A percentile compares a stretch with the other conserved stretches of the same genome.
These are phyloP conservation scores for Megalops cyprinoides DNA, from an alignment of 2,797 vertebrate species.

Conservation along the genomic window DNA sequence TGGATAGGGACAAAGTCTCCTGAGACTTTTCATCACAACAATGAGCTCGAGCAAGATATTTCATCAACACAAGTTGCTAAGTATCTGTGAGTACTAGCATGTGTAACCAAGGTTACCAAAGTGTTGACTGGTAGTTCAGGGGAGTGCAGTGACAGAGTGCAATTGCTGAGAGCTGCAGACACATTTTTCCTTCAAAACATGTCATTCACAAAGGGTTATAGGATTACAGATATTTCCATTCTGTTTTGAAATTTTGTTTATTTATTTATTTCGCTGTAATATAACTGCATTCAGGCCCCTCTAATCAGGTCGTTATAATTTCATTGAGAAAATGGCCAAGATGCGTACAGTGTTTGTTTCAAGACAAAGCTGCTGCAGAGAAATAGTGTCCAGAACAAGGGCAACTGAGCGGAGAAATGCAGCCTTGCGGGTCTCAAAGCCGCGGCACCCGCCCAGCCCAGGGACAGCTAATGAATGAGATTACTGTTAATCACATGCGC, in stretches of 20 bases:
- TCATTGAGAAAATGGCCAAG: not conserved
- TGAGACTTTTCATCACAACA: slow-evolving; percentile 10
- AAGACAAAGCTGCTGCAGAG: not conserved
- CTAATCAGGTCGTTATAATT: not conserved
- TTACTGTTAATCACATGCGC: not conserved
- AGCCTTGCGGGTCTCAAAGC: not conserved
- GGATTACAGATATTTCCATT: too few relatives aligned
- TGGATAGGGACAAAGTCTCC: slow-evolving; percentile 1
- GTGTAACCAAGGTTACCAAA: slow-evolving; percentile 38
- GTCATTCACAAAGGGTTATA: too few relatives aligned
- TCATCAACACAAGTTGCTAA: slow-evolving; percentile 9
- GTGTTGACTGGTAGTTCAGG: slow-evolving; percentile 12
- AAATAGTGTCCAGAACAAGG: too few relatives aligned
- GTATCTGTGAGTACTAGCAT: slow-evolving; percentile 33
- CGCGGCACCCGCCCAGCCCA: not conserved
- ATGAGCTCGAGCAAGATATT: not conserved
- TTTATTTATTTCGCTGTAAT: not conserved
- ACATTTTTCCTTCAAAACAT: not conserved
- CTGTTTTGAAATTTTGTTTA: not conserved
- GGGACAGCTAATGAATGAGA: slow-evolving; percentile 13
- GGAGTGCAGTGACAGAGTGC: not conserved
- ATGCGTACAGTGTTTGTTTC: not conserved
- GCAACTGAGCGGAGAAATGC: too few relatives aligned
- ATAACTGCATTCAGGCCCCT: not conserved
- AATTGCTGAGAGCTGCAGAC: not conserved